A percentile compares a stretch with the other conserved stretches of the same genome.
These are phyloP conservation scores for Nannospalax galili DNA, from an alignment of 2,113 vertebrate species.

Conservation along the genomic window DNA sequence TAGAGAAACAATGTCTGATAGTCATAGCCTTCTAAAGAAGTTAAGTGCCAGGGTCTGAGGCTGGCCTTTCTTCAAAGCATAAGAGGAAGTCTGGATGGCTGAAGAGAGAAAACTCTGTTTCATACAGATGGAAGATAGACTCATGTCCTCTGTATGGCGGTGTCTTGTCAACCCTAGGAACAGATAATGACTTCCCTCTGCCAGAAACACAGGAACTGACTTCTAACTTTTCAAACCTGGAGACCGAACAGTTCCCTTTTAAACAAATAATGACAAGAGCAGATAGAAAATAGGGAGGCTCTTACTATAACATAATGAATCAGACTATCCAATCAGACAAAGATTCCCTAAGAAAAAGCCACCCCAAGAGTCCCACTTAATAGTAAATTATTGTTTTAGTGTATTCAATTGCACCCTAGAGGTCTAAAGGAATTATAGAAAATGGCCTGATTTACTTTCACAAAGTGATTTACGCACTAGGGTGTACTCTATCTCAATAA, in stretches of 20 bases:
- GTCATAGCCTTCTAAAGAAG: not conserved
- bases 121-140: rapidly evolving
- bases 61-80: not conserved
- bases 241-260: not conserved
- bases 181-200: not conserved
- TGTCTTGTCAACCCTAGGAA: not conserved
- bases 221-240: not conserved
- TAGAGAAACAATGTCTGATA: not conserved
- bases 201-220: not conserved
- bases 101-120: not conserved
- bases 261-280: not conserved
- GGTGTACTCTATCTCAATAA: constrained; percentile 65
- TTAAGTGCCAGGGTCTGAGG: not conserved
- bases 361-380: constrained; percentile 11
- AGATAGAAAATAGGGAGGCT: not conserved
- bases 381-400: constrained; percentile 50
- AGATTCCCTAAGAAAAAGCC: not conserved
- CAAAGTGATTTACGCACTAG: constrained; percentile 63
- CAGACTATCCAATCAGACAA: not conserved
- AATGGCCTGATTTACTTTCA: constrained; percentile 63
- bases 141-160: rapidly evolving
- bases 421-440: constrained; percentile 33
- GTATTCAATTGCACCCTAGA: constrained; percentile 44
- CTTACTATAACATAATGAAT: not conserved
- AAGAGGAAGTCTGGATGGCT: rapidly evolving